Evolutionary conservation across 2,797 vertebrate species (phyloP).

Genomic region (Euthynnus affinis): DNA sequence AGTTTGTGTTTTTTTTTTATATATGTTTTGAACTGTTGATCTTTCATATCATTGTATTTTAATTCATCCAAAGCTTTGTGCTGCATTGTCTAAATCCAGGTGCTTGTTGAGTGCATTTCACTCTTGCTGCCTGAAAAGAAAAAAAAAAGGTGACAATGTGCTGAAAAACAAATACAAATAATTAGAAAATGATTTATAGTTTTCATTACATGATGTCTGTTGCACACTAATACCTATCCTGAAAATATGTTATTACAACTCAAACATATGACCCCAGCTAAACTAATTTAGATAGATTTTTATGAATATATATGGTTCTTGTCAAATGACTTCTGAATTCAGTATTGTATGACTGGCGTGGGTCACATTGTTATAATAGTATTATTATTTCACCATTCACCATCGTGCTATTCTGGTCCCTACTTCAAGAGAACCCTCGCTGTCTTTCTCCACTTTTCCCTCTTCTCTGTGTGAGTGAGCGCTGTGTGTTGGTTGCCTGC

Average conservation of each 20-base stretch:
- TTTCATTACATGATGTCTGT: neutral
- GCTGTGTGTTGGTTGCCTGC: slow-evolving; percentile 5
- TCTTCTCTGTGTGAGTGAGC: slow-evolving; percentile 1
- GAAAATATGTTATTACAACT: neutral
- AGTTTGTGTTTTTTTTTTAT: neutral
- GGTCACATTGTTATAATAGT: neutral
- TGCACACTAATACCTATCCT: neutral
- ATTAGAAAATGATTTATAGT: slow-evolving; percentile 17
- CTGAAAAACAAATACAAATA: neutral
- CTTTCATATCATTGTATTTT: no score
- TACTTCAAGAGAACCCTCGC: neutral
- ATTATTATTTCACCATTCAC: slow-evolving; percentile 1
- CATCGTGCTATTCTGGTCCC: neutral
- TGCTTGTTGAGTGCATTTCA: slow-evolving; percentile 9
- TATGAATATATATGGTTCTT: neutral
- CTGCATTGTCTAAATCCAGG: slow-evolving; percentile 8
- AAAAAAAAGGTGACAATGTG: neutral
- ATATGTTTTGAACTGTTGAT: neutral
- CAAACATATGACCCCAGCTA: neutral
- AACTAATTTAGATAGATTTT: neutral
- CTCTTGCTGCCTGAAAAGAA: neutral
- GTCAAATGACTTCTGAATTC: neutral
- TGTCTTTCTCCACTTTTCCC: slow-evolving; percentile 4
- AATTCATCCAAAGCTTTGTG: neutral
- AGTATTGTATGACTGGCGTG: neutral